These are phyloP conservation scores for Tapirus indicus DNA, from an alignment of 2,797 vertebrate genomes.

Conservation along the genomic window DNA sequence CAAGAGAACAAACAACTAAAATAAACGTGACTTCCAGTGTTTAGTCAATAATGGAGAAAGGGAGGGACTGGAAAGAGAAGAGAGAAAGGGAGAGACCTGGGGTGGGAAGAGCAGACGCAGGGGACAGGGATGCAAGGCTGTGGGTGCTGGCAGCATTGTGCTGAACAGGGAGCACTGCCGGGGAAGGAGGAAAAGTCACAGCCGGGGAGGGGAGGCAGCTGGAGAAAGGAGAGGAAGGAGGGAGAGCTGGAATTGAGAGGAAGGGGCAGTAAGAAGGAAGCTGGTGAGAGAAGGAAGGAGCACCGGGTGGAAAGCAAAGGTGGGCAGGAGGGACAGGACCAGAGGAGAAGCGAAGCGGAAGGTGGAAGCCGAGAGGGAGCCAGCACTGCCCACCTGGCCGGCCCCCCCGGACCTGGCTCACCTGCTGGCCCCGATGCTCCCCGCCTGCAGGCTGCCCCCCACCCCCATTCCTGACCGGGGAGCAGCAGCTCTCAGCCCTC, in stretches of 20 bases:
- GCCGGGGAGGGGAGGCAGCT: background rate
- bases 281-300: too few relatives aligned
- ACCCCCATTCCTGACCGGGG: too few relatives aligned
- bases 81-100: background rate
- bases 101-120: background rate
- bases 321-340: rapidly evolving
- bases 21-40: rapidly evolving
- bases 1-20: background rate
- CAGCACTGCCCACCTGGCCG: rapidly evolving
- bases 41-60: background rate
- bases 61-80: background rate
- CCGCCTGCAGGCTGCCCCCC: background rate
- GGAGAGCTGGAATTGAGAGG: background rate
- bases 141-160: background rate
- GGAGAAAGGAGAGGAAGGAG: background rate
- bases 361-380: background rate
- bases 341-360: rapidly evolving
- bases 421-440: background rate
- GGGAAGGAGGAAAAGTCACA: too few relatives aligned
- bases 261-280: too few relatives aligned
- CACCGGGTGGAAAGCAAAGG: too few relatives aligned
- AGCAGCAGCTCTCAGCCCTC: background rate
- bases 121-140: too few relatives aligned
- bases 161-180: too few relatives aligned
- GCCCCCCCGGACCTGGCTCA: background rate